phyloP scores from a whole-genome alignment of 2,888 invertebrate species.

The Trimorus sp. region DNA sequence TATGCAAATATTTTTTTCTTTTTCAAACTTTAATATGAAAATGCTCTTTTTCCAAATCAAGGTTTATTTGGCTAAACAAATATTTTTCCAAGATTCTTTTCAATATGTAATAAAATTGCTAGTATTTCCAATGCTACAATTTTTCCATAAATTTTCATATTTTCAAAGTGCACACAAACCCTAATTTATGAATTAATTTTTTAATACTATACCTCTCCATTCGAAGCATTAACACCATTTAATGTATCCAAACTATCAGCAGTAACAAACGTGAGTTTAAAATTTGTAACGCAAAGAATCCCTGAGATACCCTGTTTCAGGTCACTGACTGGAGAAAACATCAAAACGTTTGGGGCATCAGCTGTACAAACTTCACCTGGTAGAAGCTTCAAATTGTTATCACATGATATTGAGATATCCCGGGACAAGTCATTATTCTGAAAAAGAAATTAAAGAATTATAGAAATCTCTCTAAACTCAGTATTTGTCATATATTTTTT shows the following conservation, averaged over 20 bases:
- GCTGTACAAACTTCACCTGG: conserved; percentile 91
- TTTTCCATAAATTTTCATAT: not conserved
- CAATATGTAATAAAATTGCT: no score
- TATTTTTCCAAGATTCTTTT: no score
- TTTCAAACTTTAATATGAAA: no score
- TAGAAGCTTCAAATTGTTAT: conserved; percentile 78
- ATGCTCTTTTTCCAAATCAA: no score
- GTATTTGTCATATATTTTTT: not conserved
- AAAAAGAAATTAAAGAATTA: conserved; percentile 3
- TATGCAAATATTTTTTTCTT: no score
- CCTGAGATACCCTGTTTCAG: conserved; percentile 91
- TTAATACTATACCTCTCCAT: conserved; percentile 81
- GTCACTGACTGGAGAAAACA: conserved; percentile 91
- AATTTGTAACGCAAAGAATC: conserved; percentile 94
- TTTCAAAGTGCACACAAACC: no score
- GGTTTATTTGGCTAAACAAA: no score
- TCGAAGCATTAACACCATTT: conserved; percentile 74
- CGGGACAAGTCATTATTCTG: conserved; percentile 76
- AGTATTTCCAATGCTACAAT: no score
- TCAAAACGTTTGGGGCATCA: conserved; percentile 88
- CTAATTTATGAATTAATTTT: not conserved
- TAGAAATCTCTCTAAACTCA: no score
- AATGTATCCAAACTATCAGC: conserved; percentile 81
- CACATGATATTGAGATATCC: conserved; percentile 75
- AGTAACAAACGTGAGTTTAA: conserved; percentile 94